These are phyloP conservation scores for Sialis lutaria DNA, from an alignment of 2,888 invertebrate species.

Conservation along the genomic window DNA sequence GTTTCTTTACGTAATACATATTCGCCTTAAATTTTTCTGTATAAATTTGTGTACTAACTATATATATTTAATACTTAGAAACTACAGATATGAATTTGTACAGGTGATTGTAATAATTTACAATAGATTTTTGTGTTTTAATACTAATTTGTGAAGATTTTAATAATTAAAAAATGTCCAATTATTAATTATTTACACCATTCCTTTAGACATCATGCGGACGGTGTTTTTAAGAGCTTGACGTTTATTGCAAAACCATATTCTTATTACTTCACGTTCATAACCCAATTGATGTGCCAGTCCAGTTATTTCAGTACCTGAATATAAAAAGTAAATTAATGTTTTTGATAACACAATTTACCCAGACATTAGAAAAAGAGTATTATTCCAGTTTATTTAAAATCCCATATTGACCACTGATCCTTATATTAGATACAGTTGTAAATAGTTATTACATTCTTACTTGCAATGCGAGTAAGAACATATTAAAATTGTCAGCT, in stretches of 20 bases:
- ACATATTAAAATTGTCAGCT: too few relatives aligned
- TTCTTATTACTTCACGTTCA: slow-evolving; percentile 93
- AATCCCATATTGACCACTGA: too few relatives aligned
- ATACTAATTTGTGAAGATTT: neutral
- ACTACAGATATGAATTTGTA: neutral
- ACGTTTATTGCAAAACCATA: slow-evolving; percentile 99
- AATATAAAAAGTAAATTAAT: slow-evolving; percentile 15
- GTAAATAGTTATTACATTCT: too few relatives aligned
- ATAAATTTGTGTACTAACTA: neutral
- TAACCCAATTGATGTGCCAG: slow-evolving; percentile 90
- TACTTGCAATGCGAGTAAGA: too few relatives aligned
- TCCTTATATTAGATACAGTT: too few relatives aligned
- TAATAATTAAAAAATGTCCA: neutral
- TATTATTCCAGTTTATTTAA: too few relatives aligned
- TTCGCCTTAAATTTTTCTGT: neutral
- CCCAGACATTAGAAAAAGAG: too few relatives aligned
- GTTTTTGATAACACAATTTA: neutral
- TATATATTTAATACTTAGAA: neutral
- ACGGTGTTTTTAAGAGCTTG: slow-evolving; percentile 97
- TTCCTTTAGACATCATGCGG: slow-evolving; percentile 79
- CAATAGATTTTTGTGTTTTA: neutral
- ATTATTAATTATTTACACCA: slow-evolving; percentile 37
- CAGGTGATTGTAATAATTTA: neutral
- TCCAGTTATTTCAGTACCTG: slow-evolving; percentile 93
- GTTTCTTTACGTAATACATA: too few relatives aligned